phyloP scores from a whole-genome alignment of 2,888 invertebrate genomes.

The Hybos culiciformis region DNA sequence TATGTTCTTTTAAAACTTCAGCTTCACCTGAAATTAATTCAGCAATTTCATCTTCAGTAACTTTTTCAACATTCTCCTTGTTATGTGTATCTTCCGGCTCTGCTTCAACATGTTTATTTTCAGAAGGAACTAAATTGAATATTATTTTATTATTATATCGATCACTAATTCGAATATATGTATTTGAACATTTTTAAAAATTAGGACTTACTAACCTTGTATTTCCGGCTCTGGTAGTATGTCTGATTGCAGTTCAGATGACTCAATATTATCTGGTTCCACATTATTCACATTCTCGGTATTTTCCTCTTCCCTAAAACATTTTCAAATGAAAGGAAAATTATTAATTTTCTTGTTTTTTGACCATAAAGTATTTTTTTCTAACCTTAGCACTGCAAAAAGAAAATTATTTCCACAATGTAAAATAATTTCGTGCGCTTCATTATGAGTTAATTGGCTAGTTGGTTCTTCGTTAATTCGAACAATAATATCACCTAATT shows the following conservation, averaged over 20 bases:
- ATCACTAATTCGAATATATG: conserved; percentile 8
- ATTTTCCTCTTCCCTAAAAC: too few relatives aligned
- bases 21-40: conserved; percentile 53
- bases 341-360: too few relatives aligned
- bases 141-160: neutral
- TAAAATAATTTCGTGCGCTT: conserved; percentile 60
- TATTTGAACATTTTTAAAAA: conserved; percentile 1
- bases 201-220: conserved; percentile 6
- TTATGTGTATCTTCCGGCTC: conserved; percentile 23
- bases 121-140: neutral
- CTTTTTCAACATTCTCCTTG: conserved; percentile 27
- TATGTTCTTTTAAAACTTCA: conserved; percentile 51
- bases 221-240: neutral
- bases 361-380: conserved; percentile 26
- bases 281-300: neutral
- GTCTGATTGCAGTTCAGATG: conserved; percentile 7
- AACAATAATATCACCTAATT: conserved; percentile 71
- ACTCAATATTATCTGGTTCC: neutral
- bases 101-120: conserved; percentile 19
- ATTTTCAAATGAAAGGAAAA: too few relatives aligned
- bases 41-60: conserved; percentile 53
- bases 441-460: conserved; percentile 56
- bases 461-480: conserved; percentile 59
- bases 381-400: conserved; percentile 42
- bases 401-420: conserved; percentile 57